phyloP scores from a whole-genome alignment of 1,140 invertebrate genomes.

The Acyrthosiphon pisum region DNA sequence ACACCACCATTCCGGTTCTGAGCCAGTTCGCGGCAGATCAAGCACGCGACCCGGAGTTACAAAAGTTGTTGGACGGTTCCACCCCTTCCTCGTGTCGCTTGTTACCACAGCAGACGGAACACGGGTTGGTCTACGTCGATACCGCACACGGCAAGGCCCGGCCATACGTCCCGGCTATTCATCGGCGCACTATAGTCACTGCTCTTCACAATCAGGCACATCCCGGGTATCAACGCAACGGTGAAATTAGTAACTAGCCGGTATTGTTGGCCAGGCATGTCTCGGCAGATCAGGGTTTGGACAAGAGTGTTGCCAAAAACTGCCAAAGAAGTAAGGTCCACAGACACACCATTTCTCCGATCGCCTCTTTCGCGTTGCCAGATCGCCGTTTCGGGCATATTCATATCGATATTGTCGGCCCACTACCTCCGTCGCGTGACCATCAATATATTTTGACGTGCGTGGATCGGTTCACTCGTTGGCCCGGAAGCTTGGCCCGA shows the following conservation, averaged over 20 bases:
- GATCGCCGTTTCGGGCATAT: constrained; percentile 18
- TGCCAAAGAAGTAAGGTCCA: too few relatives aligned
- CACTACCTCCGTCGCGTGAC: constrained; percentile 60
- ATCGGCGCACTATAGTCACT: background rate
- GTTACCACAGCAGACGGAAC: background rate
- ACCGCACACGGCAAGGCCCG: background rate
- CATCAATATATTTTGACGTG: constrained; percentile 61
- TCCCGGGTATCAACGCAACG: background rate
- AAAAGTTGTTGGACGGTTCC: too few relatives aligned
- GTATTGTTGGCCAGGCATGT: constrained; percentile 44
- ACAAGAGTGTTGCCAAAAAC: too few relatives aligned
- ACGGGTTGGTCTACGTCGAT: too few relatives aligned
- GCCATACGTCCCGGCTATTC: background rate
- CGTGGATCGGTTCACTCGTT: too few relatives aligned
- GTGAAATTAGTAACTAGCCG: background rate
- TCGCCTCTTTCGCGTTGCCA: background rate
- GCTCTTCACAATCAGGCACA: background rate
- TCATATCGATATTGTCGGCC: constrained; percentile 66
- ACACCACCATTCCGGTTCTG: background rate
- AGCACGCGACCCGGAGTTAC: background rate
- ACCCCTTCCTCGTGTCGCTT: background rate
- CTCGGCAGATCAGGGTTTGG: background rate
- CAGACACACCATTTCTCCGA: too few relatives aligned
- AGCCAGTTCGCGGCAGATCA: background rate
- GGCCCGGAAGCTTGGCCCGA: constrained; percentile 60